Evolutionary conservation across 2,113 vertebrate species (phyloP).

Genomic region (Oreochromis aureus): DNA sequence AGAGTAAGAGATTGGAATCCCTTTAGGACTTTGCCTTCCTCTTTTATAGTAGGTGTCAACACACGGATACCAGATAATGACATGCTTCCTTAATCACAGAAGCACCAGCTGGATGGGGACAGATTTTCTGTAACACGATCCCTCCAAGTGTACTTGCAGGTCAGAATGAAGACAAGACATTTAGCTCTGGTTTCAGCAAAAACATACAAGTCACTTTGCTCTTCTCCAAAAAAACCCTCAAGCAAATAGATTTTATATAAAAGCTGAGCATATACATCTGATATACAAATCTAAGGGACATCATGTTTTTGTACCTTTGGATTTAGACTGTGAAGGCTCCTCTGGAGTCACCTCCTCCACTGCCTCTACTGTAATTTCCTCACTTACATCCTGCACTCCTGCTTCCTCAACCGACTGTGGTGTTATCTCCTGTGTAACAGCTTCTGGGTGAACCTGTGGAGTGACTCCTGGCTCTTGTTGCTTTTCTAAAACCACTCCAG

Average conservation of each 20-base stretch:
- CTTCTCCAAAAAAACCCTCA: neutral
- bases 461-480: neutral
- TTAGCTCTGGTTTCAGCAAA: neutral
- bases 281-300: rapidly evolving
- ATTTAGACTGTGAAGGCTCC: neutral
- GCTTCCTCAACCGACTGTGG: neutral
- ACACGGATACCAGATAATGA: neutral
- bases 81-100: slow-evolving; percentile 1
- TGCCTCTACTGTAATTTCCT: neutral
- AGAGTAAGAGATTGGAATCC: neutral
- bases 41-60: slow-evolving; percentile 16
- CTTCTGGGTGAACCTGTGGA: neutral
- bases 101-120: neutral
- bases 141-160: neutral
- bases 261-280: rapidly evolving
- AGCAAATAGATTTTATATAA: neutral
- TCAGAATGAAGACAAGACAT: neutral
- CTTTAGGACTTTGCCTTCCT: neutral
- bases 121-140: neutral
- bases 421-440: neutral
- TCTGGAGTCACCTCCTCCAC: neutral
- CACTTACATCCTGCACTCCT: neutral
- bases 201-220: neutral
- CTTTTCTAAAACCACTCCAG: neutral
- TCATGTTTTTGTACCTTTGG: slow-evolving; percentile 37